Conservation (phyloP, 2,113 vertebrate species). For the Oryzias woworae region DNA sequence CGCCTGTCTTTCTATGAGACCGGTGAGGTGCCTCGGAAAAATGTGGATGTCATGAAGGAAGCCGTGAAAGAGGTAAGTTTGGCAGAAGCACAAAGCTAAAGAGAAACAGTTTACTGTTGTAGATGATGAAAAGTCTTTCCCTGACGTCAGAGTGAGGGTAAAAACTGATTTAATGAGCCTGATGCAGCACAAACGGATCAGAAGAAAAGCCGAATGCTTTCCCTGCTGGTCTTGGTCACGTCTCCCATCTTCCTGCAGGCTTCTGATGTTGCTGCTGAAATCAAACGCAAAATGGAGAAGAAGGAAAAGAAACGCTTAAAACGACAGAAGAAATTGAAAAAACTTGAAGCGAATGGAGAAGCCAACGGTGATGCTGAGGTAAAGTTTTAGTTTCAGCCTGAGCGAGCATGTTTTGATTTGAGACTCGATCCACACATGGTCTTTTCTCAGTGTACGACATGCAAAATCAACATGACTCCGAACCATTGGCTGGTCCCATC, state of each 20-base stretch:
- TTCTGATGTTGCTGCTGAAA: conserved; percentile 79
- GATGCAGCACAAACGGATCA: conserved; percentile 63
- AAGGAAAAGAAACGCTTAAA: conserved; percentile 89
- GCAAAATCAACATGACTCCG: conserved; percentile 70
- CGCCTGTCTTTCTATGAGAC: conserved; percentile 93
- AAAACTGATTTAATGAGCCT: conserved; percentile 99
- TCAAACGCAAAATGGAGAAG: conserved; percentile 85
- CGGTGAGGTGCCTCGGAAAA: conserved; percentile 88
- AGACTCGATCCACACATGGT: conserved; percentile 56
- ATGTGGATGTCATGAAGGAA: conserved; percentile 94
- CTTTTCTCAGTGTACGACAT: conserved; percentile 70
- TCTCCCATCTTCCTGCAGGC: conserved; percentile 72
- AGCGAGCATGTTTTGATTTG: conserved; percentile 70
- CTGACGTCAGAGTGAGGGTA: conserved; percentile 82
- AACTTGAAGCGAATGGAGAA: conserved; percentile 38
- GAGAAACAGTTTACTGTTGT: conserved; percentile 55
- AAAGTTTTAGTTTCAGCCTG: fast-evolving
- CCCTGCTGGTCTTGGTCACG: fast-evolving
- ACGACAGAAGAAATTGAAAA: conserved; percentile 78
- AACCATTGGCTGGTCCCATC: conserved; percentile 77
- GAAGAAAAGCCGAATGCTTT: fast-evolving
- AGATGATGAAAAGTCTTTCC: conserved; percentile 79
- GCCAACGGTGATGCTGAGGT: conserved; percentile 69
- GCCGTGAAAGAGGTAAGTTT: conserved; percentile 84
- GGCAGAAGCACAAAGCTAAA: not conserved